Percentiles rank a stretch among this genome's conserved stretches.
phyloP scores from a whole-genome alignment of 1,140 invertebrate genomes.

The Diorhabda carinulata region DNA sequence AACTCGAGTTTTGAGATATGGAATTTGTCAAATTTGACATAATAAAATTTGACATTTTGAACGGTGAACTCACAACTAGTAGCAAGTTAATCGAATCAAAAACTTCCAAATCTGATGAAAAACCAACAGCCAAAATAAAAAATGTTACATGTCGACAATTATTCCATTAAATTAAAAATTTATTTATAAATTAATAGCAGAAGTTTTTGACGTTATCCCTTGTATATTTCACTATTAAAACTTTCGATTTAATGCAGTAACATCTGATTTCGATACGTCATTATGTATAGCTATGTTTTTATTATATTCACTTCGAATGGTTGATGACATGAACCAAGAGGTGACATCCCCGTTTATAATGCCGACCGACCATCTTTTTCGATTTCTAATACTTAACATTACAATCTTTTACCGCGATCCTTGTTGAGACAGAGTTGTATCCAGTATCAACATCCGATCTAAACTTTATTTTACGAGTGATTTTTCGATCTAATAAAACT shows the following conservation, averaged over 20 bases:
- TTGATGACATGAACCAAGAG: constrained; percentile 29
- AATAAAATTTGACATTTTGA: no score
- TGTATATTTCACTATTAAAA: neutral
- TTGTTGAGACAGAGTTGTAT: neutral
- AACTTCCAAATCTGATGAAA: neutral
- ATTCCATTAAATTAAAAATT: neutral
- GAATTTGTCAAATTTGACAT: no score
- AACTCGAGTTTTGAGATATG: no score
- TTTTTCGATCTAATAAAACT: no score
- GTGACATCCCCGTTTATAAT: constrained; percentile 40
- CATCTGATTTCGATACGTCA: constrained; percentile 31
- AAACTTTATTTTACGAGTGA: no score
- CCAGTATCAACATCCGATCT: no score
- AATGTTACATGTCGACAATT: neutral
- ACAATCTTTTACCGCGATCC: neutral
- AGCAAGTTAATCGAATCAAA: no score
- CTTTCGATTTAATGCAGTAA: constrained; percentile 11
- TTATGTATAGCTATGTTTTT: constrained; percentile 23
- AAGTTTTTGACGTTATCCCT: neutral
- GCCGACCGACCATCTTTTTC: constrained; percentile 32
- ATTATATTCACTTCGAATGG: constrained; percentile 27
- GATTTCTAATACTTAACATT: constrained; percentile 6
- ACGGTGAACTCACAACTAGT: no score
- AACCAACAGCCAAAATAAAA: neutral
- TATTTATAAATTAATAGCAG: neutral